Evolutionary conservation across 2,113 vertebrate genomes (phyloP).

Genomic region (Crypturellus undulatus): DNA sequence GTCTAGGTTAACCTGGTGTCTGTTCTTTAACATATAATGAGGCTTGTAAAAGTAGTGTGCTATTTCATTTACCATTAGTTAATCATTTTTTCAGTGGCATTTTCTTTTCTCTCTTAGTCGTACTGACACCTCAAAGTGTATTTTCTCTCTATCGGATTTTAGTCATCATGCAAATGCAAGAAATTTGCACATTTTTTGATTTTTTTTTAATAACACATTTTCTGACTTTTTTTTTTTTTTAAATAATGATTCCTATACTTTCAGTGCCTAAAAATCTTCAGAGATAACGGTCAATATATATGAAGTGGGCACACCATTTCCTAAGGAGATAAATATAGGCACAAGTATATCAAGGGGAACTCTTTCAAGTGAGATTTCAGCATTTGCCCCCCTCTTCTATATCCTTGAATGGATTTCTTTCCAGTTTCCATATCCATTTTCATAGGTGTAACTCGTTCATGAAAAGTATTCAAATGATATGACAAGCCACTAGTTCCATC

Average conservation of each 20-base stretch:
- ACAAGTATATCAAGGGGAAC: background rate
- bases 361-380: background rate
- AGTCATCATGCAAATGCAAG: background rate
- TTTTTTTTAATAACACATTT: background rate
- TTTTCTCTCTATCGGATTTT: background rate
- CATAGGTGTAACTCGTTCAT: background rate
- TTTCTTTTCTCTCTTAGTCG: background rate
- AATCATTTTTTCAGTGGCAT: background rate
- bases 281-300: background rate
- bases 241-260: background rate
- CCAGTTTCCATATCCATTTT: background rate
- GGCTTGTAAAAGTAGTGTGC: background rate
- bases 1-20: background rate
- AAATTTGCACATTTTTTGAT: background rate
- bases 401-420: background rate
- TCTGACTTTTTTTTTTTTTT: background rate
- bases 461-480: background rate
- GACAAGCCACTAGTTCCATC: background rate
- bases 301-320: background rate
- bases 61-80: background rate
- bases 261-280: background rate
- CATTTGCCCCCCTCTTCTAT: background rate
- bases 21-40: background rate
- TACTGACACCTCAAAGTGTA: background rate
- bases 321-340: background rate